Evolutionary conservation across 2,113 vertebrate genomes (phyloP).

Genomic region (Ellobius talpinus): DNA sequence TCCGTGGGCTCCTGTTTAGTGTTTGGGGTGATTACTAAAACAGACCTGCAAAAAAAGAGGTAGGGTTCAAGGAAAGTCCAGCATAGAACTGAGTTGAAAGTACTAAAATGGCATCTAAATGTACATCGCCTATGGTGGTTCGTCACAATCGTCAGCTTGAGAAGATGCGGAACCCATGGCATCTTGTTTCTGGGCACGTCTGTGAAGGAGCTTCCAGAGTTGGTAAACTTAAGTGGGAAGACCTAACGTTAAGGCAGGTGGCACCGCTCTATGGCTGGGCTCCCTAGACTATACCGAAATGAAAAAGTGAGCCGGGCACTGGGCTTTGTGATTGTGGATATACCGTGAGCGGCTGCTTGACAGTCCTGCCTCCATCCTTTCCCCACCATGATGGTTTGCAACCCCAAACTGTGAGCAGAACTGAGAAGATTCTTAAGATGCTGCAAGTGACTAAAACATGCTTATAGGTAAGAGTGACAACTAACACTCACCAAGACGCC

Average conservation of each 20-base stretch:
- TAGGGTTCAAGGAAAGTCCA: background rate
- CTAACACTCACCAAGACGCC: background rate
- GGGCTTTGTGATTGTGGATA: background rate
- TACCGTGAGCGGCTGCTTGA: background rate
- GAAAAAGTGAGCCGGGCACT: background rate
- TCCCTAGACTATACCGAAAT: background rate
- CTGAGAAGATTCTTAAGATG: no score
- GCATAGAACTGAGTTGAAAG: background rate
- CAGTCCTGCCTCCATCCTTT: background rate
- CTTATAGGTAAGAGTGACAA: background rate
- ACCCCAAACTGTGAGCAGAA: background rate
- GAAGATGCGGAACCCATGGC: background rate
- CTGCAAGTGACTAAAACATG: background rate
- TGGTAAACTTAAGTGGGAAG: background rate
- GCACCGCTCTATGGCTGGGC: background rate
- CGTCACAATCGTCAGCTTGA: rapidly evolving
- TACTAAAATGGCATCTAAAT: no score
- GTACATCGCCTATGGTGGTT: background rate
- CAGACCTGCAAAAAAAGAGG: background rate
- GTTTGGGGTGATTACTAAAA: background rate
- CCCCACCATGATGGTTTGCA: background rate
- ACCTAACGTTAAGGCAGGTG: background rate
- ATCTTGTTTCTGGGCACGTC: background rate
- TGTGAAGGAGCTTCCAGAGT: background rate
- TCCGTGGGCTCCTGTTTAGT: background rate